Percentiles rank a stretch among this genome's conserved stretches.
Evolutionary conservation across 2,888 invertebrate species (phyloP).

Genomic region (Mythimna vitellina): DNA sequence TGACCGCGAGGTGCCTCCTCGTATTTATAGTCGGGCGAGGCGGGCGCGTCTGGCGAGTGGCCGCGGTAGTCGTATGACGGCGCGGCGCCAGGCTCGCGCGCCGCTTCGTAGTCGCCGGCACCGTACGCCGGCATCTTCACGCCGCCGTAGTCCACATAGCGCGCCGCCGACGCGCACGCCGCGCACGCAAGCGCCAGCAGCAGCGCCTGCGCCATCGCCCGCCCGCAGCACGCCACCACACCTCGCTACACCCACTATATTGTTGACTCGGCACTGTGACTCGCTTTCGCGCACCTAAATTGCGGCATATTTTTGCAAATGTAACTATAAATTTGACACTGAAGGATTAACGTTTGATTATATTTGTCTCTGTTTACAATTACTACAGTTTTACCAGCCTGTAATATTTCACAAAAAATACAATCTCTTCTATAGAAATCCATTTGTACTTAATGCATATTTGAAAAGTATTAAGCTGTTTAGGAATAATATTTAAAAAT

Average conservation of each 20-base stretch:
- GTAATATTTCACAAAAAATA: slow-evolving; percentile 18
- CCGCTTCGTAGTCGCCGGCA: slow-evolving; percentile 72
- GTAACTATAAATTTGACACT: slow-evolving; percentile 85
- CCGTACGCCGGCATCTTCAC: slow-evolving; percentile 82
- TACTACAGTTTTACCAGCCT: slow-evolving; percentile 37
- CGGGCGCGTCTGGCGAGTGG: slow-evolving; percentile 75
- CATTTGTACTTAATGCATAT: not conserved
- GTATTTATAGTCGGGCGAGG: slow-evolving; percentile 81
- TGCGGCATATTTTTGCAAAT: slow-evolving; percentile 77
- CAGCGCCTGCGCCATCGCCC: slow-evolving; percentile 52
- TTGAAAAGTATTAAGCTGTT: not conserved
- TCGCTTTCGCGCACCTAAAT: slow-evolving; percentile 65
- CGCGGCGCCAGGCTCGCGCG: slow-evolving; percentile 59
- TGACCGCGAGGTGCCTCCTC: slow-evolving; percentile 74
- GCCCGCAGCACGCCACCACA: slow-evolving; percentile 22
- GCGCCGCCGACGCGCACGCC: slow-evolving; percentile 66
- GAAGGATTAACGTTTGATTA: slow-evolving; percentile 58
- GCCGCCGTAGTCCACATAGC: slow-evolving; percentile 79
- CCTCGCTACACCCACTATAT: slow-evolving; percentile 41
- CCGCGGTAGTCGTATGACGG: slow-evolving; percentile 76
- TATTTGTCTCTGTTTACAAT: slow-evolving; percentile 50
- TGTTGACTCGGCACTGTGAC: slow-evolving; percentile 48
- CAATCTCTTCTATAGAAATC: not conserved
- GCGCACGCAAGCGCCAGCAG: slow-evolving; percentile 70
- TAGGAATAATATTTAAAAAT: not conserved